phyloP scores from a whole-genome alignment of 2,888 invertebrate genomes.

The Drosophila atripex region DNA sequence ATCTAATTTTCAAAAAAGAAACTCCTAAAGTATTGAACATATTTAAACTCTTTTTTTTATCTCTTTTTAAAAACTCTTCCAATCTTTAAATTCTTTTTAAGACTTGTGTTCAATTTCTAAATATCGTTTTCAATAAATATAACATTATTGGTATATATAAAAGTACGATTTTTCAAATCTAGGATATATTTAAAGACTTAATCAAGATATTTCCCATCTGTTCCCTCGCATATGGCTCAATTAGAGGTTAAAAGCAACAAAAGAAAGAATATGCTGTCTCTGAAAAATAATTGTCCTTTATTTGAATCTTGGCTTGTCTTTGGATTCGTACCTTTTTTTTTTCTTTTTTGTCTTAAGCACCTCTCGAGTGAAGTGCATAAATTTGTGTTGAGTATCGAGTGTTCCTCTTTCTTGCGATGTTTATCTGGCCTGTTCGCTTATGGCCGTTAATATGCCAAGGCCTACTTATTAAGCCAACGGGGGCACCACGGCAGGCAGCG shows the following conservation, averaged over 20 bases:
- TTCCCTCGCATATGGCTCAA: conserved; percentile 21
- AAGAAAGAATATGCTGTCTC: conserved; percentile 17
- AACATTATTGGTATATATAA: too few species aligned
- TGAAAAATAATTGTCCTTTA: not conserved
- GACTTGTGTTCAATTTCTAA: too few species aligned
- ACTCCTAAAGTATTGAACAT: too few species aligned
- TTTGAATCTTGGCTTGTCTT: conserved; percentile 6
- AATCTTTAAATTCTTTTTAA: too few species aligned
- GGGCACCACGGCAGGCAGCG: conserved; percentile 29
- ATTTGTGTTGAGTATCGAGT: conserved; percentile 33
- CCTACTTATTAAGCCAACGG: conserved; percentile 53
- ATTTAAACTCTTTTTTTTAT: too few species aligned
- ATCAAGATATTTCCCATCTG: not conserved
- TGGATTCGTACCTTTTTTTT: conserved; percentile 2
- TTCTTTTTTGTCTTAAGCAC: conserved; percentile 23
- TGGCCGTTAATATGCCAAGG: conserved; percentile 55
- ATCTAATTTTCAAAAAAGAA: too few species aligned
- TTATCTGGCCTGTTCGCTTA: conserved; percentile 48
- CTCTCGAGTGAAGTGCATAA: conserved; percentile 49
- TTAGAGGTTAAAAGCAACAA: conserved; percentile 34
- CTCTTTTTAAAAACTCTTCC: too few species aligned
- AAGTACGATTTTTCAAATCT: not conserved
- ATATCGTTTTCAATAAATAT: too few species aligned
- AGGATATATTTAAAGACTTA: not conserved
- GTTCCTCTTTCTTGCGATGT: conserved; percentile 31